Percentiles rank a stretch among this genome's conserved stretches.
Conservation (phyloP, 2,888 invertebrate species). For the Electrophaes corylata region DNA sequence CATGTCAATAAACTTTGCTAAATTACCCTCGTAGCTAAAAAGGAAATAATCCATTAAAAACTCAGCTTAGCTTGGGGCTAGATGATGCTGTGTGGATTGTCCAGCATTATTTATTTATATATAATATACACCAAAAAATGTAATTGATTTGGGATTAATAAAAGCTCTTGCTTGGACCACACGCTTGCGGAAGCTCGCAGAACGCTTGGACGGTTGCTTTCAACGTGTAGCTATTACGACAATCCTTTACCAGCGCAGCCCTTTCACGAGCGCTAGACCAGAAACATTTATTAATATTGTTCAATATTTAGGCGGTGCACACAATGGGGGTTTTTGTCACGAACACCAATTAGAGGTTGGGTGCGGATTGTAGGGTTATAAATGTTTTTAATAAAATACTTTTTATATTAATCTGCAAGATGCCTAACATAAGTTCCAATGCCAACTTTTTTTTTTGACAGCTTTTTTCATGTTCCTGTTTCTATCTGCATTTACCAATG, state of each 20-base stretch:
- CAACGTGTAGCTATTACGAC: constrained; percentile 65
- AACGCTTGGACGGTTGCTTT: constrained; percentile 59
- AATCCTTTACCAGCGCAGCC: constrained; percentile 77
- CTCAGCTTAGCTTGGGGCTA: no score
- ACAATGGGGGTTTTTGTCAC: constrained; percentile 54
- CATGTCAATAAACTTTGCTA: no score
- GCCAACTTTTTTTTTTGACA: neutral
- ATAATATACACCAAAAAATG: no score
- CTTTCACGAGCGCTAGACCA: constrained; percentile 74
- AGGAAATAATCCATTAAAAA: no score
- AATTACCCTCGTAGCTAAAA: no score
- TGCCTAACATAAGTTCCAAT: no score
- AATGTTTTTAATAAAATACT: constrained; percentile 31
- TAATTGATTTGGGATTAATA: no score
- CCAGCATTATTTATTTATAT: no score
- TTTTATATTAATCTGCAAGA: constrained; percentile 13
- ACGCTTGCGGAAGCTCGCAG: constrained; percentile 59
- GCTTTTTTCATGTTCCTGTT: neutral
- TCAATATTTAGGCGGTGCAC: constrained; percentile 71
- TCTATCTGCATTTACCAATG: no score
- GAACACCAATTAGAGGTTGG: constrained; percentile 46
- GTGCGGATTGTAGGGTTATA: constrained; percentile 30
- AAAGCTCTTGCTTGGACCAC: constrained; percentile 46
- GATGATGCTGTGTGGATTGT: no score
- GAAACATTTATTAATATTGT: constrained; percentile 72